A percentile compares a stretch with the other conserved stretches of the same genome.
Evolutionary conservation across 2,113 vertebrate species (phyloP).

Genomic region (Crotophaga sulcirostris): DNA sequence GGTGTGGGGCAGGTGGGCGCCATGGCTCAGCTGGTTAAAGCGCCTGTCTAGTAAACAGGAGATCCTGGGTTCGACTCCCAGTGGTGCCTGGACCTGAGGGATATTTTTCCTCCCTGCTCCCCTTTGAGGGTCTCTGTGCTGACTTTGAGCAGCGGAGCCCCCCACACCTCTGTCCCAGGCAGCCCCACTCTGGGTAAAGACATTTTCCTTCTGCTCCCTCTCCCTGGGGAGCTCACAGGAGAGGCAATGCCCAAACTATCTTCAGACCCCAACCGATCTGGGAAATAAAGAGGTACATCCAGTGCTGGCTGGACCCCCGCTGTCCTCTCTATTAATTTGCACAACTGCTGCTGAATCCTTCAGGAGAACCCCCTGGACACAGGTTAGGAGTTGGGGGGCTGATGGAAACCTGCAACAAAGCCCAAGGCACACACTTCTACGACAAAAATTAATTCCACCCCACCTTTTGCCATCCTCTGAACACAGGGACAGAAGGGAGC

Average conservation of each 20-base stretch:
- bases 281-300: background rate
- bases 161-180: fast-evolving
- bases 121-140: background rate
- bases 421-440: fast-evolving
- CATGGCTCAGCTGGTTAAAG: conserved; percentile 88
- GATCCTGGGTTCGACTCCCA: conserved; percentile 90
- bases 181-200: fast-evolving
- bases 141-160: background rate
- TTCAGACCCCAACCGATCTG: background rate
- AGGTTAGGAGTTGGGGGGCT: too few species aligned
- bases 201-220: background rate
- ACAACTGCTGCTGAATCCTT: background rate
- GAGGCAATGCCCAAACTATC: background rate
- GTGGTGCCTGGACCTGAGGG: conserved; percentile 71
- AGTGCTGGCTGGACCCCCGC: background rate
- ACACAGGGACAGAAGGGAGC: background rate
- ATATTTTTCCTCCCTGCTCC: background rate
- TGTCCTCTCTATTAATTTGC: background rate
- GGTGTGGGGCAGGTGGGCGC: background rate
- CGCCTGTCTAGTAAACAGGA: conserved; percentile 89
- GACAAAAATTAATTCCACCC: background rate
- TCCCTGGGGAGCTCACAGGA: background rate
- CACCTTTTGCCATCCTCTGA: background rate
- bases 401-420: background rate
- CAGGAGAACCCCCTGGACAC: background rate